Percentiles rank a stretch among this genome's conserved stretches.
Conservation (phyloP, 1,140 invertebrate genomes). For the Colletes gigas region DNA sequence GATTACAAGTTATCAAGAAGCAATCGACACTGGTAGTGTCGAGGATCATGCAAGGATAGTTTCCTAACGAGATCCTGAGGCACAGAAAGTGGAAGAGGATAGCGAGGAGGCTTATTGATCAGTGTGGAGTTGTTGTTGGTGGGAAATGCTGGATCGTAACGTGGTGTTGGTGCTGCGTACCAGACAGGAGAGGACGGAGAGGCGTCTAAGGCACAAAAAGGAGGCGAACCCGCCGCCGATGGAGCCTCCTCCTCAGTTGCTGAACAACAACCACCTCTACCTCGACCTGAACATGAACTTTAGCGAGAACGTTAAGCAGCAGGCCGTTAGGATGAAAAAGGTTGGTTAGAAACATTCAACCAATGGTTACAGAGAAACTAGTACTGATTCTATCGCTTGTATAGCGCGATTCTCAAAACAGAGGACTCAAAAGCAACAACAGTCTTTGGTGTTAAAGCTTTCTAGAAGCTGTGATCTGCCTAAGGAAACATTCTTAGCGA, state of each 20-base stretch:
- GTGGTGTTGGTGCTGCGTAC: constrained; percentile 70
- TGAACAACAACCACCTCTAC: constrained; percentile 70
- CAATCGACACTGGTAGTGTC: too few species aligned
- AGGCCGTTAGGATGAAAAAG: constrained; percentile 36
- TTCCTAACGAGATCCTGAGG: too few species aligned
- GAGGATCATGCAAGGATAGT: not conserved
- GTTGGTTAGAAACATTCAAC: constrained; percentile 15
- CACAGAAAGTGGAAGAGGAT: too few species aligned
- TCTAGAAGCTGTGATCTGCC: too few species aligned
- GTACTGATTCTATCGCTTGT: too few species aligned
- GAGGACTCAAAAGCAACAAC: too few species aligned
- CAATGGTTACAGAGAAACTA: too few species aligned
- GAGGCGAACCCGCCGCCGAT: constrained; percentile 69
- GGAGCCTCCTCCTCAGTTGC: constrained; percentile 65
- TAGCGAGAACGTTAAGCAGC: constrained; percentile 55
- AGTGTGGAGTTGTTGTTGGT: too few species aligned
- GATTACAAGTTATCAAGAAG: too few species aligned
- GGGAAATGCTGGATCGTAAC: constrained; percentile 68
- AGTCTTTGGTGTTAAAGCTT: too few species aligned
- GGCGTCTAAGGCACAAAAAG: constrained; percentile 69
- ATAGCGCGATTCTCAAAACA: too few species aligned
- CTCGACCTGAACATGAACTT: constrained; percentile 70
- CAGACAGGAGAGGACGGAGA: constrained; percentile 69
- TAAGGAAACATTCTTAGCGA: too few species aligned
- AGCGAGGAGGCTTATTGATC: not conserved